Conservation (phyloP, 2,797 vertebrate genomes). For the Enteromius unitaeniatus region DNA sequence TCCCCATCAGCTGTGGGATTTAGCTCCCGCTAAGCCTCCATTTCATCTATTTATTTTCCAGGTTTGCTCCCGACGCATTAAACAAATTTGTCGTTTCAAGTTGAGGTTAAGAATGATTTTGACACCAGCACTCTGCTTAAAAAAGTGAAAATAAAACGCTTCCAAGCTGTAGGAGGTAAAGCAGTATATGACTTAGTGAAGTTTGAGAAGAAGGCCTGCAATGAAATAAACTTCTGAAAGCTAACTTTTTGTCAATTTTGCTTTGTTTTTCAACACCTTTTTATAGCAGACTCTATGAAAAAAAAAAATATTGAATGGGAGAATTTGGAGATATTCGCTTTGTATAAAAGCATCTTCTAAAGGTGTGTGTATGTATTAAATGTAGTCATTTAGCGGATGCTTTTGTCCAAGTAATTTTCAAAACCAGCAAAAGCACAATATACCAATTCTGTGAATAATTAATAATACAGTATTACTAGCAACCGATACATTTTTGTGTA, state of each 20-base stretch:
- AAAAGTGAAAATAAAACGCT: constrained; percentile 70
- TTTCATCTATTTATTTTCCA: constrained; percentile 78
- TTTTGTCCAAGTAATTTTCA: too few relatives aligned
- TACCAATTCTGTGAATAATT: background rate
- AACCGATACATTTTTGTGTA: too few relatives aligned
- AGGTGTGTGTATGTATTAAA: too few relatives aligned
- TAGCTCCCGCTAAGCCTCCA: constrained; percentile 77
- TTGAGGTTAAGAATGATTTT: constrained; percentile 77
- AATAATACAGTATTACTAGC: background rate
- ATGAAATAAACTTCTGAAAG: constrained; percentile 52
- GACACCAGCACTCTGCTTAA: constrained; percentile 69
- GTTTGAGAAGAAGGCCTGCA: constrained; percentile 48
- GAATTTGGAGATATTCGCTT: background rate
- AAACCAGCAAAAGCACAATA: too few relatives aligned
- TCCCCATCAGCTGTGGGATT: constrained; percentile 78
- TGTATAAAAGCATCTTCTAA: too few relatives aligned
- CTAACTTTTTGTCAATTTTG: constrained; percentile 67
- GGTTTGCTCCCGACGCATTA: constrained; percentile 76
- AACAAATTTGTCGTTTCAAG: constrained; percentile 80
- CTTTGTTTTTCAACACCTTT: background rate
- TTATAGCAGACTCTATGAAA: background rate
- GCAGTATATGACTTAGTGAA: constrained; percentile 68
- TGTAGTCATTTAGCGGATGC: too few relatives aligned
- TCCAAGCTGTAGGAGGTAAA: constrained; percentile 39
- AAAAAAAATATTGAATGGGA: background rate